phyloP scores from a whole-genome alignment of 2,888 invertebrate genomes.

The Cacoxenus indagator region DNA sequence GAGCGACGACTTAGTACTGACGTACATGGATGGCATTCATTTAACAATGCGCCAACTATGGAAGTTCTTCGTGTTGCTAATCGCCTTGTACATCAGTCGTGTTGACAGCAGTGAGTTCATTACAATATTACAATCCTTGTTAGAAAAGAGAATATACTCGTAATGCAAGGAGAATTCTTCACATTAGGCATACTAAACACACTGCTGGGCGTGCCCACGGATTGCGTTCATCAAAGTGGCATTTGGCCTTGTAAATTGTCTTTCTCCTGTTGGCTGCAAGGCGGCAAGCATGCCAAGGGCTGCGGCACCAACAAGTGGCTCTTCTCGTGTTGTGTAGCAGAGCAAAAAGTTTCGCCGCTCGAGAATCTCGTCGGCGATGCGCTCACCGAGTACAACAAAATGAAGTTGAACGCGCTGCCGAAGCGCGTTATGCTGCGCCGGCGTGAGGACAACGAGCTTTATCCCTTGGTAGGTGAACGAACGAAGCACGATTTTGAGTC shows the following conservation, averaged over 20 bases:
- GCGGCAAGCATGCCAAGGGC: constrained; percentile 77
- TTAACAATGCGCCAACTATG: constrained; percentile 38
- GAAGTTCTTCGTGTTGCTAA: constrained; percentile 11
- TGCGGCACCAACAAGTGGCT: constrained; percentile 80
- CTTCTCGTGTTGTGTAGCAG: constrained; percentile 79
- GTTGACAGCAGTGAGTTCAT: background rate
- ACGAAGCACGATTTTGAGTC: background rate
- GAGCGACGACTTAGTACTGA: background rate
- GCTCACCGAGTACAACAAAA: constrained; percentile 56
- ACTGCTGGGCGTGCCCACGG: constrained; percentile 67
- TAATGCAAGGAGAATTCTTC: background rate
- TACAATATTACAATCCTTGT: background rate
- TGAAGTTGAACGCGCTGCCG: constrained; percentile 55
- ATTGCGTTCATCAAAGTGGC: constrained; percentile 72
- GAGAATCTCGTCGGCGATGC: constrained; percentile 52
- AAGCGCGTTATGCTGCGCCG: constrained; percentile 67
- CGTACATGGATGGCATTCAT: constrained; percentile 25
- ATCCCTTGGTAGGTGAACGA: constrained; percentile 42
- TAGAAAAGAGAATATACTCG: background rate
- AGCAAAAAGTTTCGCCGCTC: constrained; percentile 55
- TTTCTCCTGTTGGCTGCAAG: constrained; percentile 82
- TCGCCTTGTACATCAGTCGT: background rate
- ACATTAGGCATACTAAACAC: constrained; percentile 65
- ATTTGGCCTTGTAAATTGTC: constrained; percentile 79
- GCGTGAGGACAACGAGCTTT: constrained; percentile 67